These are phyloP conservation scores for Larimichthys polyactis DNA, from an alignment of 2,113 vertebrate genomes.

Conservation along the genomic window DNA sequence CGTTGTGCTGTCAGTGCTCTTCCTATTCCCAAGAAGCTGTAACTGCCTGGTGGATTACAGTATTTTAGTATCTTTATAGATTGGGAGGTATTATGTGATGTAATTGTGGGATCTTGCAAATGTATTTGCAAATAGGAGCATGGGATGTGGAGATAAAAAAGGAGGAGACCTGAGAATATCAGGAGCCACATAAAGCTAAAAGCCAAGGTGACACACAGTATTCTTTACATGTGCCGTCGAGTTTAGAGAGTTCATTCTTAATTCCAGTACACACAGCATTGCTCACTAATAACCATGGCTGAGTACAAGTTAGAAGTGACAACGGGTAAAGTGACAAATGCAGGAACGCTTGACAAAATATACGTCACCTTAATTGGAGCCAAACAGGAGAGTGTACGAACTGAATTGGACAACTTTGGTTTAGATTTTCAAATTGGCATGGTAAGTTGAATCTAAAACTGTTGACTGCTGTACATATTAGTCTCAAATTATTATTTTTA, in stretches of 20 bases:
- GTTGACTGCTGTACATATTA: background rate
- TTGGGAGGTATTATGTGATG: no score
- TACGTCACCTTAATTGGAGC: conserved; percentile 68
- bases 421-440: conserved; percentile 53
- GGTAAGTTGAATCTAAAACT: conserved; percentile 41
- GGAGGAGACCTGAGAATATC: background rate
- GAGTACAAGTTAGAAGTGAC: conserved; percentile 72
- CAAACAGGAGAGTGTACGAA: conserved; percentile 64
- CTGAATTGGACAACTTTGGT: conserved; percentile 56
- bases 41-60: no score
- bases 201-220: background rate
- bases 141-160: background rate
- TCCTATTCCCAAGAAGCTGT: no score
- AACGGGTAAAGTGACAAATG: conserved; percentile 60
- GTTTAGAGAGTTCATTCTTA: background rate
- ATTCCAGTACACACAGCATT: background rate
- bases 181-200: no score
- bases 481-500: background rate
- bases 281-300: conserved; percentile 47
- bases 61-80: no score
- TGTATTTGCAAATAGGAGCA: background rate
- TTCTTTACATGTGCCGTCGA: background rate
- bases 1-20: no score
- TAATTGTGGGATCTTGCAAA: background rate
- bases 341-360: conserved; percentile 70